These are phyloP conservation scores for Anseranas semipalmata DNA, from an alignment of 2,113 vertebrate species.

Conservation along the genomic window DNA sequence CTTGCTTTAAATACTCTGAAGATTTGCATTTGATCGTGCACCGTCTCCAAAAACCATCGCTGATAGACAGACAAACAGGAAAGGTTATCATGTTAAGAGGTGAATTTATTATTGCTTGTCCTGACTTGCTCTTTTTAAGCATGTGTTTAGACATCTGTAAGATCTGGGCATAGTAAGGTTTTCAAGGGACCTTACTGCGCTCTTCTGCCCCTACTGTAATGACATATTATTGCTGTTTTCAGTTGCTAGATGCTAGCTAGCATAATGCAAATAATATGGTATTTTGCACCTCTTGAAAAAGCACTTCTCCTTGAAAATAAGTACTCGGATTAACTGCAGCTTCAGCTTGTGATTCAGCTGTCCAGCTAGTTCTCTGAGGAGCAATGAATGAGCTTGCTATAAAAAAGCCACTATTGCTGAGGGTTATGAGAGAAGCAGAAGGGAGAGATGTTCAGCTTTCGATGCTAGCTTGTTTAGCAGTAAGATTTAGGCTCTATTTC, in stretches of 20 bases:
- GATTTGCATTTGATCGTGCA: not conserved
- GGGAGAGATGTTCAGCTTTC: not conserved
- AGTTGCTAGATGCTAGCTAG: not conserved
- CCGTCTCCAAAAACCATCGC: not conserved
- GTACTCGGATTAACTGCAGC: not conserved
- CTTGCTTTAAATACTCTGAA: not conserved
- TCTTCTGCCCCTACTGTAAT: not conserved
- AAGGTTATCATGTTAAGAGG: not conserved
- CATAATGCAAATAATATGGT: not conserved
- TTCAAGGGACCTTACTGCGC: not conserved
- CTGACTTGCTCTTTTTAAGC: not conserved
- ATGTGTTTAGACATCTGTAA: not conserved
- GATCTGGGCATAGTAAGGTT: not conserved
- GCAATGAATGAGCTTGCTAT: not conserved
- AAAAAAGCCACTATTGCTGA: not conserved
- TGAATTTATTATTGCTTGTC: not conserved
- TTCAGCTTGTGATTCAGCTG: not conserved
- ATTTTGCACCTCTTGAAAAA: conserved; percentile 19
- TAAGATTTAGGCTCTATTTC: not conserved
- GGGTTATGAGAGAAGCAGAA: not conserved
- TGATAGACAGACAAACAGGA: not conserved
- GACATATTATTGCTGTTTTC: not conserved
- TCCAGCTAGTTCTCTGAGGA: not conserved
- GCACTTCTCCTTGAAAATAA: conserved; percentile 17
- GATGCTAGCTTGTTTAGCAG: not conserved